Percentiles rank a stretch among this genome's conserved stretches.
Conservation (phyloP, 2,113 vertebrate species). For the Cheilinus undulatus region DNA sequence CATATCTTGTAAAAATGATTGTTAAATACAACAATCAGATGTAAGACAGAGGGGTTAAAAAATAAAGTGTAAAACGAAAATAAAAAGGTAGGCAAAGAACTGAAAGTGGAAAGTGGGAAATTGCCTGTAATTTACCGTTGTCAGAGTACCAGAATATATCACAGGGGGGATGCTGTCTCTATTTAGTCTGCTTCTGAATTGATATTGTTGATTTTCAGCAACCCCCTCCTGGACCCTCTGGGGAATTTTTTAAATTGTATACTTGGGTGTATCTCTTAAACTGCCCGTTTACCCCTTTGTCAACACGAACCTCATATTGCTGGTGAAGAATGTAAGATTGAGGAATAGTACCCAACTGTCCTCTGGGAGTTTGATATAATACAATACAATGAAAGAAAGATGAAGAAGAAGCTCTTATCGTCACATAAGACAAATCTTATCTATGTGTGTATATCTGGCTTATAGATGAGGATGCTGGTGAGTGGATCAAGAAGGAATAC, state of each 20-base stretch:
- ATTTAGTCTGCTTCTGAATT: conserved; percentile 89
- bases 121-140: conserved; percentile 40
- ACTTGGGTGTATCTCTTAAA: conserved; percentile 99
- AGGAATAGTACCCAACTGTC: conserved; percentile 55
- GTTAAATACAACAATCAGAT: conserved; percentile 14
- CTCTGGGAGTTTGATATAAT: conserved; percentile 69
- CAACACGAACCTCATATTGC: conserved; percentile 80
- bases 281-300: conserved; percentile 98
- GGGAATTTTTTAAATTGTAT: conserved; percentile 99
- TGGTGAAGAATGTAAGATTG: conserved; percentile 46
- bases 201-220: conserved; percentile 99
- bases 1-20: neutral
- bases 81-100: neutral
- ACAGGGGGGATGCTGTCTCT: conserved; percentile 5
- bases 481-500: conserved; percentile 30
- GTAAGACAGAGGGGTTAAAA: neutral
- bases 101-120: conserved; percentile 8
- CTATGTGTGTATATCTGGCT: conserved; percentile 19
- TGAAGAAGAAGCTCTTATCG: conserved; percentile 67
- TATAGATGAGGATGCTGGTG: conserved; percentile 41
- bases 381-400: conserved; percentile 69
- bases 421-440: conserved; percentile 52
- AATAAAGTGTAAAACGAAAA: conserved; percentile 5
- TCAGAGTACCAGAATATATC: conserved; percentile 16
- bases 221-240: conserved; percentile 91